Conservation (phyloP, 2,113 vertebrate species). For the Balaeniceps rex region DNA sequence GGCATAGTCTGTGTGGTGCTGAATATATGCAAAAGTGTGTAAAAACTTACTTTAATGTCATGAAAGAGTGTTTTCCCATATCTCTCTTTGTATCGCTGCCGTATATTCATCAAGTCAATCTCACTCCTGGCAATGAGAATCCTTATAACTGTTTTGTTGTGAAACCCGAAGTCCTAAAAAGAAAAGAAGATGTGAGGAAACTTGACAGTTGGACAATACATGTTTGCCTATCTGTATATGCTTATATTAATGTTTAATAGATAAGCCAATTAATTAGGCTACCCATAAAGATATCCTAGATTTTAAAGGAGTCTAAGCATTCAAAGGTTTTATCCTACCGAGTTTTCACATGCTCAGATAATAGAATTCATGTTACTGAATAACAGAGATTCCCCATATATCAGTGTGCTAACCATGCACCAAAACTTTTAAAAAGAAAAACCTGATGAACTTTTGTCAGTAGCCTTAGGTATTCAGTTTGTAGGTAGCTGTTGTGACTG, state of each 20-base stretch:
- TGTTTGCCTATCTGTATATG: background rate
- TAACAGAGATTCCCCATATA: background rate
- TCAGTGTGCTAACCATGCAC: background rate
- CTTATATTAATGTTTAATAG: background rate
- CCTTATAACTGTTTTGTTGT: constrained; percentile 80
- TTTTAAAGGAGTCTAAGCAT: background rate
- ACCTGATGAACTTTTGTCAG: background rate
- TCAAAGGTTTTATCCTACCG: background rate
- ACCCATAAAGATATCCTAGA: background rate
- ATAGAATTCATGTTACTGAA: background rate
- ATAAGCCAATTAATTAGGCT: background rate
- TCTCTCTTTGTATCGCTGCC: constrained; percentile 76
- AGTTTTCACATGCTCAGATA: background rate
- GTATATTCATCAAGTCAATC: constrained; percentile 76
- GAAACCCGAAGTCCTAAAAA: constrained; percentile 78
- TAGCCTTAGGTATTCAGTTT: background rate
- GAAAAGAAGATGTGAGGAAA: background rate
- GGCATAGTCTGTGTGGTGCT: background rate
- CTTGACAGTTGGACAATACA: background rate
- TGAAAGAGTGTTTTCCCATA: constrained; percentile 79
- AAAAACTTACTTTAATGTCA: constrained; percentile 76
- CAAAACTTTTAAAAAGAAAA: background rate
- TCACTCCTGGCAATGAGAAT: constrained; percentile 80
- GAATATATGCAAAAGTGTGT: background rate
- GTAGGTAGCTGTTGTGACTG: background rate